A percentile compares a stretch with the other conserved stretches of the same genome.
phyloP scores from a whole-genome alignment of 2,113 vertebrate genomes.

The Charadrius vociferus region DNA sequence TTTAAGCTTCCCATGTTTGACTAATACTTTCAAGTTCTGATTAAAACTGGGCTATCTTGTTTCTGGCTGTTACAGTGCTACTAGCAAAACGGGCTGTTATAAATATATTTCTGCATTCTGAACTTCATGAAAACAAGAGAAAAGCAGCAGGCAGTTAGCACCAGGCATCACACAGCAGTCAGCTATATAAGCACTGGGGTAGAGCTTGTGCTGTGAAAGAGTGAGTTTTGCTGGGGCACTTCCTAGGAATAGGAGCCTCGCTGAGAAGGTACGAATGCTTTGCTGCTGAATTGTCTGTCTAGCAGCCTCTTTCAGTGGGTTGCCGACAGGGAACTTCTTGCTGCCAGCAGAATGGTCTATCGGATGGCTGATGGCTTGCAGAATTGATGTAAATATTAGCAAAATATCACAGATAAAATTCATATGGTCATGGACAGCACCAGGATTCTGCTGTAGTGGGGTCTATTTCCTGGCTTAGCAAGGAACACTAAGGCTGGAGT shows the following conservation, averaged over 20 bases:
- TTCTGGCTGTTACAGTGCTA: background rate
- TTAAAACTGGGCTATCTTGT: background rate
- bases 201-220: background rate
- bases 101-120: background rate
- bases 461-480: background rate
- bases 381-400: background rate
- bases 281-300: background rate
- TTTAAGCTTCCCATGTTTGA: background rate
- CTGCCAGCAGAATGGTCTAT: background rate
- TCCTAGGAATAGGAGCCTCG: background rate
- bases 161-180: background rate
- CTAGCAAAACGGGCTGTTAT: background rate
- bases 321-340: background rate
- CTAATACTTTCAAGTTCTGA: background rate
- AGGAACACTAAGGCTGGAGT: background rate
- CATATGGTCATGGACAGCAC: background rate
- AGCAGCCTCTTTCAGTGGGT: background rate
- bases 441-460: background rate
- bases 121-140: background rate
- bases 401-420: background rate
- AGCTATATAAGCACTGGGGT: background rate
- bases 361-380: background rate
- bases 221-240: background rate
- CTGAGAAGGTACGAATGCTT: background rate
- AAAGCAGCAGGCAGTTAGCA: conserved; percentile 21